Evolutionary conservation across 2,888 invertebrate genomes (phyloP).

Genomic region (Deilephila porcellus): DNA sequence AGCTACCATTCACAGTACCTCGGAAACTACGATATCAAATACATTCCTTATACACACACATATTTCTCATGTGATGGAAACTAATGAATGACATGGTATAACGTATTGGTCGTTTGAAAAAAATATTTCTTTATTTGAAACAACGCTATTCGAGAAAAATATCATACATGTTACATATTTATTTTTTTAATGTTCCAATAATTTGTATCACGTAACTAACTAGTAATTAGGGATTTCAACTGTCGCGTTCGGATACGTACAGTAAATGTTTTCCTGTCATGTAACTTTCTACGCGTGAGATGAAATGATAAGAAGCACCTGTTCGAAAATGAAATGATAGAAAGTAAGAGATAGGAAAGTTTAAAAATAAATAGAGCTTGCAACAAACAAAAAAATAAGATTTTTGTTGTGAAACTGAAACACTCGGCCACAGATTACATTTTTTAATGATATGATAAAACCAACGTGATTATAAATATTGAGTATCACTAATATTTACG

Average conservation of each 20-base stretch:
- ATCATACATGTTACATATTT: conserved; percentile 24
- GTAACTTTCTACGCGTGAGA: background rate
- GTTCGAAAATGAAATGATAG: background rate
- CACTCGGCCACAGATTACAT: too few species aligned
- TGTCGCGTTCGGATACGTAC: conserved; percentile 30
- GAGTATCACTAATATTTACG: background rate
- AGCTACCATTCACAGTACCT: conserved; percentile 79
- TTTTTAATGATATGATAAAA: background rate
- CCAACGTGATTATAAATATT: background rate
- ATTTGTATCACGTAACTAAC: conserved; percentile 30
- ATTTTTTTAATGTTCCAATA: conserved; percentile 27
- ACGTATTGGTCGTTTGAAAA: conserved; percentile 31
- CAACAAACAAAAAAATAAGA: background rate
- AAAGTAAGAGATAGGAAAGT: conserved; percentile 11
- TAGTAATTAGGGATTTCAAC: conserved; percentile 24
- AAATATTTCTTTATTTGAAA: conserved; percentile 30
- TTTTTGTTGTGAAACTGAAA: conserved; percentile 10
- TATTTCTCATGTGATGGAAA: conserved; percentile 29
- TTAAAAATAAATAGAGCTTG: conserved; percentile 3
- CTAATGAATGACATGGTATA: conserved; percentile 38
- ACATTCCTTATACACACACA: conserved; percentile 53
- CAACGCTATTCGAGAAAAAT: conserved; percentile 32
- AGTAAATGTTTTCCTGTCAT: conserved; percentile 21
- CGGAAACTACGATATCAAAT: conserved; percentile 69
- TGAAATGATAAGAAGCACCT: background rate